A percentile compares a stretch with the other conserved stretches of the same genome.
phyloP scores from a whole-genome alignment of 64 coral and sea anemone genomes.

The Actinia equina region DNA sequence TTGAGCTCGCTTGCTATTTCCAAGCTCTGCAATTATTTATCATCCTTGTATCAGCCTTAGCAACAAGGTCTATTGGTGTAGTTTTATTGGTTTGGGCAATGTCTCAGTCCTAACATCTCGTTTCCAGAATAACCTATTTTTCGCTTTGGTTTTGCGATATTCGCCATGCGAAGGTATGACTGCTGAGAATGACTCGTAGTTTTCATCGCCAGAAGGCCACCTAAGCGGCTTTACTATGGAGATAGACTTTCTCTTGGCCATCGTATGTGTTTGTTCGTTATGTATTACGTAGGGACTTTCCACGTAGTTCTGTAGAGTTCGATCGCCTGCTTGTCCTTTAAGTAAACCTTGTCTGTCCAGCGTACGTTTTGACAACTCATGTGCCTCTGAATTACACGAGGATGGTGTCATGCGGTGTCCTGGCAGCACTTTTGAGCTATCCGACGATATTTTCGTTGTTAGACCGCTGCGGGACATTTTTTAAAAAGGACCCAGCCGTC shows the following conservation, averaged over 20 bases:
- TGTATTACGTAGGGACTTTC: neutral
- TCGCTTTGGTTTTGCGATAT: neutral
- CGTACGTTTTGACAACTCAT: neutral
- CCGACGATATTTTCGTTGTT: neutral
- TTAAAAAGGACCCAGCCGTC: too few species aligned
- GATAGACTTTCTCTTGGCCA: neutral
- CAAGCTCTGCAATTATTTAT: neutral
- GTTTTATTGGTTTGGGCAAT: neutral
- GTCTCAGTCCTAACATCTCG: neutral
- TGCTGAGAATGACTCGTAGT: neutral
- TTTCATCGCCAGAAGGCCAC: neutral
- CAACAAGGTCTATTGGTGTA: neutral
- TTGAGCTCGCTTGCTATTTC: neutral
- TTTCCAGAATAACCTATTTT: neutral
- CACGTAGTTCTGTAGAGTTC: neutral
- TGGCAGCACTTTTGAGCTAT: constrained; percentile 7
- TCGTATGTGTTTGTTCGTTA: neutral
- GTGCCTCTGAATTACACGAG: neutral
- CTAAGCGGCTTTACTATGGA: neutral
- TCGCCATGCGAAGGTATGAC: neutral
- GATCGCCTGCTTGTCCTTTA: constrained; percentile 16
- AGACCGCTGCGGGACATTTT: neutral
- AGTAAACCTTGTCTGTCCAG: neutral
- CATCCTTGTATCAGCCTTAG: neutral
- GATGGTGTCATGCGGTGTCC: constrained; percentile 2